Conservation (phyloP, 2,888 invertebrate genomes). For the Heliconius ethilla region DNA sequence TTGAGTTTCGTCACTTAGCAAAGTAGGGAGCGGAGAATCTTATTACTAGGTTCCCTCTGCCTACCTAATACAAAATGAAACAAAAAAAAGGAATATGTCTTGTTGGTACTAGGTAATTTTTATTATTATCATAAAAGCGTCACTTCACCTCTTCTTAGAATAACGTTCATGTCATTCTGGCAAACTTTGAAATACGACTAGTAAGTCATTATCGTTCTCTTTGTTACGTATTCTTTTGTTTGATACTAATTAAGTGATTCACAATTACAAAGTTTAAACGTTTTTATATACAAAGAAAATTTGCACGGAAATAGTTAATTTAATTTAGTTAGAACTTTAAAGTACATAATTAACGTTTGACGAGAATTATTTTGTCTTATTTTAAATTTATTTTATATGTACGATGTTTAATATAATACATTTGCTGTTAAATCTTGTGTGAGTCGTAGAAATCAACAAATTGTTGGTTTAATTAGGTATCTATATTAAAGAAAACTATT, state of each 20-base stretch:
- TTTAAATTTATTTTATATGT: too few relatives aligned
- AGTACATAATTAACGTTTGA: too few relatives aligned
- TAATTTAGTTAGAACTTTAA: too few relatives aligned
- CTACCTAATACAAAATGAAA: background rate
- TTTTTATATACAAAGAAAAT: background rate
- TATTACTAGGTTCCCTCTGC: background rate
- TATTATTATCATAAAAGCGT: background rate
- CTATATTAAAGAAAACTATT: too few relatives aligned
- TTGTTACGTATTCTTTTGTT: constrained; percentile 3
- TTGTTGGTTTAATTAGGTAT: too few relatives aligned
- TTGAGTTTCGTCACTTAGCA: background rate
- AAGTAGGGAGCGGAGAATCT: background rate
- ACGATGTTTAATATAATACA: too few relatives aligned
- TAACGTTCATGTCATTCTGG: background rate
- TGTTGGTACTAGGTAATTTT: too few relatives aligned
- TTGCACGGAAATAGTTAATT: background rate
- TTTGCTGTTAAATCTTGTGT: background rate
- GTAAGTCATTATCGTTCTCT: background rate
- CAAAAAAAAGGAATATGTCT: too few relatives aligned
- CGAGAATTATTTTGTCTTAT: too few relatives aligned
- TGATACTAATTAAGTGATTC: constrained; percentile 13
- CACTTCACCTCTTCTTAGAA: background rate
- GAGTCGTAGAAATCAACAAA: too few relatives aligned
- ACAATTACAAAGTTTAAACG: background rate
- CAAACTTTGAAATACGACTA: background rate